Evolutionary conservation across 2,888 invertebrate species (phyloP).

Genomic region (Troglohyphantes excavatus): DNA sequence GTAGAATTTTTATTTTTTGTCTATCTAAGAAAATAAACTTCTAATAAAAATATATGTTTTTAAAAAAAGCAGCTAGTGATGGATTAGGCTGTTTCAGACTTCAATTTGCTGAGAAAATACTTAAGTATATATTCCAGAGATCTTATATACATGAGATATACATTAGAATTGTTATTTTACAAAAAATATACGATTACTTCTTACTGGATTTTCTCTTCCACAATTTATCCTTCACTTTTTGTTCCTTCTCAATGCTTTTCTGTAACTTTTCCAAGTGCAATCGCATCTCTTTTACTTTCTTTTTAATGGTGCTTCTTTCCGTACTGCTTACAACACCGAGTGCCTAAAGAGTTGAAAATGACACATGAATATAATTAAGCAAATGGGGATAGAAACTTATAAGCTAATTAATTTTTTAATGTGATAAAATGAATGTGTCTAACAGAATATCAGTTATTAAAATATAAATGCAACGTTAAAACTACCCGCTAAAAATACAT

Average conservation of each 20-base stretch:
- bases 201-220: conserved; percentile 74
- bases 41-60: conserved; percentile 24
- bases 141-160: conserved; percentile 40
- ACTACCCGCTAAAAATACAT: too few relatives aligned
- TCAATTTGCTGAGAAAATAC: not conserved
- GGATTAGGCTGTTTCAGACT: not conserved
- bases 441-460: too few relatives aligned
- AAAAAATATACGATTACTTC: conserved; percentile 59
- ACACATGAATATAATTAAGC: too few relatives aligned
- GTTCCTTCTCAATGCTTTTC: conserved; percentile 91
- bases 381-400: too few relatives aligned
- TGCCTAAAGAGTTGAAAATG: conserved; percentile 81
- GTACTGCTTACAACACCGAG: conserved; percentile 84
- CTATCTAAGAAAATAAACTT: not conserved
- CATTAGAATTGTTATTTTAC: conserved; percentile 26
- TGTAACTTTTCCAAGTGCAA: conserved; percentile 84
- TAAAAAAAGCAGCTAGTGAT: not conserved
- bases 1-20: not conserved
- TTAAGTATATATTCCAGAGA: conserved; percentile 32
- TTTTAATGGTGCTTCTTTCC: conserved; percentile 84
- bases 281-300: conserved; percentile 85
- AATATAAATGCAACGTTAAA: too few relatives aligned
- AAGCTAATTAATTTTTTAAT: too few relatives aligned
- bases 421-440: too few relatives aligned
- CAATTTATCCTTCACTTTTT: conserved; percentile 85